Evolutionary conservation across 1,140 invertebrate species (phyloP), one percentile per base, ranked within the genome.

Genomic region (Mycetomoellerius zeteki): DNA sequence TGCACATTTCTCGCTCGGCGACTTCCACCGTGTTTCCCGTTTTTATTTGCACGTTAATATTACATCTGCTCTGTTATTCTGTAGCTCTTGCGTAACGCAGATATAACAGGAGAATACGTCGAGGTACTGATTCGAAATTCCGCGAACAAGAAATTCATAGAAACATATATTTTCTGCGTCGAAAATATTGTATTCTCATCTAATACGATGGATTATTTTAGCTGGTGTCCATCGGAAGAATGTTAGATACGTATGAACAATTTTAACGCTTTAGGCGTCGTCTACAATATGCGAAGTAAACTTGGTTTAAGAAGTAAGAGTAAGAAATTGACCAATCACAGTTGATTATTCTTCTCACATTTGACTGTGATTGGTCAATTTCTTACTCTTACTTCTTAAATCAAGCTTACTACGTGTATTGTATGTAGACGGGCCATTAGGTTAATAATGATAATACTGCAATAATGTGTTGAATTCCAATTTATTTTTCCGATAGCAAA

Each of bases 31-130:
- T 73, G 19, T 82, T 73, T 4, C 16, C 50, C 50, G 65, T 81
- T 82, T 84, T 75, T 84, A 84, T 84, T 84, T 73, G 69, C 37
- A 27, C 37, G 69, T 84, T 84, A 84, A 84, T 73, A 84, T 84
- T 84, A 84, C 69, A 84, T 75, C 69, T 73, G 27, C 54, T 27
- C 60, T 84, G 47, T 71, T 52, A 81, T 47, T 47, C 16, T 12
- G 24, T 12, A 21, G 65, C 37, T 82, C 19, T 58, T 19, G 54
- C n/a, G 65, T 81, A 69, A 71, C 47, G 30, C 50, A 30, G 14
- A 1, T 21, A 43, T 75, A 84, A 75, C 69, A 24, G 47, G 30
- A 21, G 27, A 69, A 80, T 52, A 33, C 30, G 47, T 24, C 14
- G 60, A 14, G 33, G 5, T 65, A 47, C 43, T n/a, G 30, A 43